Percentiles rank a stretch among this genome's conserved stretches.
These are phyloP conservation scores for Drosophila albomicans DNA, from an alignment of 1,140 invertebrate genomes.

Conservation along the genomic window DNA sequence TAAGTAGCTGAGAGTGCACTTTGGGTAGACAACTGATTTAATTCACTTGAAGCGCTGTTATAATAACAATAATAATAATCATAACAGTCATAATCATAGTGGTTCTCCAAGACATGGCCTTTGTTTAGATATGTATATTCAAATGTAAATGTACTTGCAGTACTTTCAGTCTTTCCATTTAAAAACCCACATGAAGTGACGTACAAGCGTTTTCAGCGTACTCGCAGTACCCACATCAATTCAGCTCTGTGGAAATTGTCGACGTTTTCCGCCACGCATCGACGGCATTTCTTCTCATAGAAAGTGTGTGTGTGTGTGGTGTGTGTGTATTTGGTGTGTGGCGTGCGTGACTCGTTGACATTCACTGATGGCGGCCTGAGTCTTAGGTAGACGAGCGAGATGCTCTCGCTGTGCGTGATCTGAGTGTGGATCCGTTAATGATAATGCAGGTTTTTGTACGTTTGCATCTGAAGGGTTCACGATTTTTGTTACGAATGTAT, in stretches of 20 bases:
- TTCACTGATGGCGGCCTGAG: constrained; percentile 54
- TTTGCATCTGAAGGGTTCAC: constrained; percentile 50
- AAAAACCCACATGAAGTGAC: constrained; percentile 34
- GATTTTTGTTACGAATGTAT: constrained; percentile 36
- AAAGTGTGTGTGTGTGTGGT: constrained; percentile 28
- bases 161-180: constrained; percentile 13
- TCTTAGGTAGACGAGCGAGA: constrained; percentile 46
- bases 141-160: neutral
- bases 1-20: constrained; percentile 10
- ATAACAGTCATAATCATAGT: constrained; percentile 23
- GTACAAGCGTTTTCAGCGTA: constrained; percentile 16
- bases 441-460: constrained; percentile 55
- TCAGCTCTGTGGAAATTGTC: constrained; percentile 43
- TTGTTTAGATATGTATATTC: constrained; percentile 36
- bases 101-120: constrained; percentile 14
- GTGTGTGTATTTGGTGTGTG: constrained; percentile 29
- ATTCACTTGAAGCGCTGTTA: constrained; percentile 23
- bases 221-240: constrained; percentile 41
- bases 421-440: constrained; percentile 46
- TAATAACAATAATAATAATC: constrained; percentile 7
- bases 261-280: constrained; percentile 36
- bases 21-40: constrained; percentile 12
- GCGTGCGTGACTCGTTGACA: constrained; percentile 61
- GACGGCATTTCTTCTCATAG: constrained; percentile 47
- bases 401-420: constrained; percentile 60